Evolutionary conservation across 2,888 invertebrate species (phyloP).

Genomic region (Danaus chrysippus): DNA sequence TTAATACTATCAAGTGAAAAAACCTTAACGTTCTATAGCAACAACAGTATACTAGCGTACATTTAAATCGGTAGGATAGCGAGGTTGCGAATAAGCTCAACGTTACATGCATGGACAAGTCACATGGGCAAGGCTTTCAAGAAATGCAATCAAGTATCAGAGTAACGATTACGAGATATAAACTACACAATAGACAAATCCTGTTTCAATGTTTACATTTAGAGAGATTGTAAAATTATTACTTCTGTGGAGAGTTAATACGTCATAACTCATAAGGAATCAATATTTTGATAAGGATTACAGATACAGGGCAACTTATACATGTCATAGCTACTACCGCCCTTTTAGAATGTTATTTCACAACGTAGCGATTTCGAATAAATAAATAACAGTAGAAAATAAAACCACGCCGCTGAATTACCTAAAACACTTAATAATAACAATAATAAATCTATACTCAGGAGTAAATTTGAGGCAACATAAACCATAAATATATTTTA

Average conservation of each 20-base stretch:
- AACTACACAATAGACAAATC: conserved; percentile 42
- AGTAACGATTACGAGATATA: conserved; percentile 55
- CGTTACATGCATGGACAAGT: conserved; percentile 65
- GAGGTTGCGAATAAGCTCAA: conserved; percentile 67
- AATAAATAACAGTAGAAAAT: no score
- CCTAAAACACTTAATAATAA: no score
- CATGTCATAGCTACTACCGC: conserved; percentile 14
- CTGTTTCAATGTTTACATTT: conserved; percentile 34
- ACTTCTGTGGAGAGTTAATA: not conserved
- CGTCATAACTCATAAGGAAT: not conserved
- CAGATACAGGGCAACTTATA: conserved; percentile 15
- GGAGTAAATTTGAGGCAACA: not conserved
- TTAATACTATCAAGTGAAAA: conserved; percentile 66
- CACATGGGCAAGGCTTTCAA: conserved; percentile 65
- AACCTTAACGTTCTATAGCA: conserved; percentile 34
- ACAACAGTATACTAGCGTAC: conserved; percentile 32
- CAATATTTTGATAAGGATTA: conserved; percentile 33
- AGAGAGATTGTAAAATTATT: conserved; percentile 30
- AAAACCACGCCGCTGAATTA: no score
- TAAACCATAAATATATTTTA: conserved; percentile 35
- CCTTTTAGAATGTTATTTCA: conserved; percentile 1
- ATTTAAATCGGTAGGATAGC: conserved; percentile 56
- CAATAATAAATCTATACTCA: not conserved
- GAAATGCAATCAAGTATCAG: conserved; percentile 58
- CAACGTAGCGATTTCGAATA: not conserved